Base-by-base conservation (phyloP, 2,888 invertebrate species). In the Latrodectus elegans region DNA sequence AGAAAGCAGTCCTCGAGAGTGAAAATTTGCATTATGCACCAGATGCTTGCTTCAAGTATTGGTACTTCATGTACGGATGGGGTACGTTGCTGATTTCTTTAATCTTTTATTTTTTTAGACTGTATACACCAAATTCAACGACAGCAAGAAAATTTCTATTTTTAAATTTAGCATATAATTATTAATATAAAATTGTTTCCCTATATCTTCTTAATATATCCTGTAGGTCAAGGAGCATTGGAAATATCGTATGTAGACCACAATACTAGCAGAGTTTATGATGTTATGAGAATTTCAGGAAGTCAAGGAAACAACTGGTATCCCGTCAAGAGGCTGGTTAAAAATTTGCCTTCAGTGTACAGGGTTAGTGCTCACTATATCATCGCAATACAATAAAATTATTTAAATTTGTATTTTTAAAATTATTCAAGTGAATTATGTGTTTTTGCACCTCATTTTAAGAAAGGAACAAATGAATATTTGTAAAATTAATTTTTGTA, bases 1-100 rank as follows among this genome's bases (percentile, higher is more conserved):
- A 80, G 17, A 85, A 68, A 22, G 88, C 88, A 49, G 81, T 88
- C 51, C 72, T 88, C 8, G 84, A 88, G 65, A 88, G 88, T 71
- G 88, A 88, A 85, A 77, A 70, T 68, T 71, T 88, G 0, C 88
- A 88, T 65, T 85, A 85, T 49, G n/a, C 53, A 17, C 82, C 84
- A 12, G 73, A 67, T 14, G 84, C 85, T 14, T 88, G 88, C 51
- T 74, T 88, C 22, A 81, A 73, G 22, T 85, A 53, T 38, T 88
- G 88, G 88, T 88, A 88, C 22, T 71, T 81, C 38, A 64, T 82
- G 65, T 52, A 82, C 4, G 70, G 82, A 70, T 79, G 70, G 67
- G 75, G 88, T 88, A 80, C 4, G 38, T 38, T 38, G 6, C 6
- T 2, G 38, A 38, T 38, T 38, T 0, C n/a, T 60, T 11, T 60